Evolutionary conservation across 2,113 vertebrate genomes (phyloP), one percentile per base, ranked within the genome.

Genomic region (Paradisaea rubra): DNA sequence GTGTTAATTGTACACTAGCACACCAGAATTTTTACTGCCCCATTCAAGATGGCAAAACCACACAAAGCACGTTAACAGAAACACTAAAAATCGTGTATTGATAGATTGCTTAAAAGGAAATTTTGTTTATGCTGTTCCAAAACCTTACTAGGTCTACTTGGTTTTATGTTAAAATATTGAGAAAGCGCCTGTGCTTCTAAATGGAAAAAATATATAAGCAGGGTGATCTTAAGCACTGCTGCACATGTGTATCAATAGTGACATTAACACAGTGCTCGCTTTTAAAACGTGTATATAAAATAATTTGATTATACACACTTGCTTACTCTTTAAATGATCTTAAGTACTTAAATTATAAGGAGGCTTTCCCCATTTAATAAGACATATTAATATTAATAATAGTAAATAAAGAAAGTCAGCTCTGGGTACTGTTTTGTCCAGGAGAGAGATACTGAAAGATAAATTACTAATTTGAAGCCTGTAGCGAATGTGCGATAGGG

Each of bases 401-500:
- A 37, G 11, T 12, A 37, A 23, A 60, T 25, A 60, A 60, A 35
- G 9, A 23, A 20, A 59, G 3, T 0, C 37, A 68, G 13, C 7
- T 44, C 6, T 15, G 1, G 2, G 4, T 41, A 53, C 10, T 30
- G 6, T 7, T 44, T 10, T 35, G 8, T 41, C 5, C 3, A 35
- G 18, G 3, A 74, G 2, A 31, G 50, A 57, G 2, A 15, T 44
- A 37, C 41, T 28, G 1, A 41, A n/a, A 42, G 6, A 35, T 5
- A 30, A 74, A 6, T 8, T 5, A 18, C 5, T 18, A 15, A 2
- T 1, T 37, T 15, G 2, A 63, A 57, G 22, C 0, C 12, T 15
- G 16, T 1, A 68, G 5, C 9, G 39, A 28, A 30, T 1, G 3
- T 1, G 2, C 0, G 1, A 54, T 4, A 4, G 3, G 6, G 15